These are phyloP conservation scores for Mergus octosetaceus DNA, from an alignment of 2,797 vertebrate species.

Conservation along the genomic window DNA sequence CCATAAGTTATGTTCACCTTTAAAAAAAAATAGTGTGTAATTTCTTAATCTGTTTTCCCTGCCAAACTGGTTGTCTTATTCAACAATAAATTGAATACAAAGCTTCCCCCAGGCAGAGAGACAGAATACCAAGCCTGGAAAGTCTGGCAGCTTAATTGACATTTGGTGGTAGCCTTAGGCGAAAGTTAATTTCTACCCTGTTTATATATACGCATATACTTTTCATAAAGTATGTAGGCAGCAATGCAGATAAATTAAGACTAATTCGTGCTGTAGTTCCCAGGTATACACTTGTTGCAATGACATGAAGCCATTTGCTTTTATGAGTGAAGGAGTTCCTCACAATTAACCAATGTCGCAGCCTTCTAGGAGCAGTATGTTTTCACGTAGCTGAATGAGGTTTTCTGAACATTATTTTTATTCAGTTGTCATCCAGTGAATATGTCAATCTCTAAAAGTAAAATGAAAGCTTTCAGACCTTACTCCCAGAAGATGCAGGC, in stretches of 20 bases:
- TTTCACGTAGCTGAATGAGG: background rate
- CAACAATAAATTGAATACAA: slow-evolving; percentile 77
- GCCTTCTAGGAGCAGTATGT: slow-evolving; percentile 6
- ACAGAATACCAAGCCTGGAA: slow-evolving; percentile 56
- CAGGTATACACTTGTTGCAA: slow-evolving; percentile 31
- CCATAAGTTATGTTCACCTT: slow-evolving; percentile 62
- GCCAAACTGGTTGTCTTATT: slow-evolving; percentile 71
- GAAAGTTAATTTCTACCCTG: slow-evolving; percentile 63
- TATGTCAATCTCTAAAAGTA: background rate
- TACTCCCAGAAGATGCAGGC: slow-evolving; percentile 4
- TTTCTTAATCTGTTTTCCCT: slow-evolving; percentile 73
- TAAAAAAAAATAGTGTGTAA: slow-evolving; percentile 59
- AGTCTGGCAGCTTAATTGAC: slow-evolving; percentile 75
- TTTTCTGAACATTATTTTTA: background rate
- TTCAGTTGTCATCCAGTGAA: background rate
- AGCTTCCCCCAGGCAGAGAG: slow-evolving; percentile 70
- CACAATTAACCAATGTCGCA: background rate
- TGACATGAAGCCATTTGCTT: slow-evolving; percentile 47
- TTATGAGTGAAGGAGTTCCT: slow-evolving; percentile 43
- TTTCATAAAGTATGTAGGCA: slow-evolving; percentile 53
- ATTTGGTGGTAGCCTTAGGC: slow-evolving; percentile 67
- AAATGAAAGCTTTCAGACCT: background rate
- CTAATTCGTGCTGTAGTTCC: slow-evolving; percentile 53
- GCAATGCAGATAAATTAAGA: slow-evolving; percentile 54
- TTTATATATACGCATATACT: slow-evolving; percentile 37